Evolutionary conservation across 2,797 vertebrate species (phyloP).

Genomic region (Botia almorhae): DNA sequence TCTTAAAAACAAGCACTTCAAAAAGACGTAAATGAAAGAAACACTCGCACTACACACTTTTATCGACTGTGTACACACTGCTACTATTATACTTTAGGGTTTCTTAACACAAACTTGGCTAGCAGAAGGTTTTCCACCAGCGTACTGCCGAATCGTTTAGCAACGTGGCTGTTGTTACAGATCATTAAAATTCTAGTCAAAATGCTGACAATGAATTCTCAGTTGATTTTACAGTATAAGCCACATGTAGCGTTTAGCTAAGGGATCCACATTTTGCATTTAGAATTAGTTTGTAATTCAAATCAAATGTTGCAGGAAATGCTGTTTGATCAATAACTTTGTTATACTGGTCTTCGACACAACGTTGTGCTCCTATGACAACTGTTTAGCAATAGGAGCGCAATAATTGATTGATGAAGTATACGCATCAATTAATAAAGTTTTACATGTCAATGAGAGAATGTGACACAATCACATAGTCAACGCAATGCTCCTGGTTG

Average conservation of each 20-base stretch:
- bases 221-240: constrained; percentile 23
- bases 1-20: constrained; percentile 40
- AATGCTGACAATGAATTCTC: constrained; percentile 30
- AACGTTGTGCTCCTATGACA: not conserved
- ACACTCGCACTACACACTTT: constrained; percentile 18
- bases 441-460: not conserved
- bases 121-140: constrained; percentile 23
- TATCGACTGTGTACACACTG: constrained; percentile 9
- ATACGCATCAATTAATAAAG: not conserved
- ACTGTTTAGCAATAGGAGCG: not conserved
- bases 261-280: not conserved
- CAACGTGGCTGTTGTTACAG: not conserved
- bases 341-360: not conserved
- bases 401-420: not conserved
- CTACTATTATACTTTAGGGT: constrained; percentile 28
- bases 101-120: constrained; percentile 47
- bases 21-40: constrained; percentile 28
- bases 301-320: constrained; percentile 11
- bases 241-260: not conserved
- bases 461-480: not conserved
- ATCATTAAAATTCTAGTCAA: constrained; percentile 35
- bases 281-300: constrained; percentile 6
- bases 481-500: too few species aligned
- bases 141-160: not conserved
- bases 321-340: constrained; percentile 10